Percentiles rank a stretch among this genome's conserved stretches.
phyloP scores from a whole-genome alignment of 2,888 invertebrate species.

The Megaustenia siamemsis region DNA sequence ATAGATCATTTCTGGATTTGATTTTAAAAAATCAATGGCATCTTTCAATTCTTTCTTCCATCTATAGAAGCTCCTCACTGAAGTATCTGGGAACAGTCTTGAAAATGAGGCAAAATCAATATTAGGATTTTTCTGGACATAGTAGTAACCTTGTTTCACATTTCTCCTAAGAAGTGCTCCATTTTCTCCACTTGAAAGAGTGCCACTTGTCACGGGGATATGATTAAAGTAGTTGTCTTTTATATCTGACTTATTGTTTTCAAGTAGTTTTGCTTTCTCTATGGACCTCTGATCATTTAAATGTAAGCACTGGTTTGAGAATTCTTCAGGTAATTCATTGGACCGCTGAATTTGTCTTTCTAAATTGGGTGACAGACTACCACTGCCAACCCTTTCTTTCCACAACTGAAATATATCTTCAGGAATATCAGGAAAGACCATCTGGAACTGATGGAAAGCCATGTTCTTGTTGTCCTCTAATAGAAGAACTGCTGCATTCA shows the following conservation, averaged over 20 bases:
- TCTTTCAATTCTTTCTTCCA: conserved; percentile 59
- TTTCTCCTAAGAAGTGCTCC: background rate
- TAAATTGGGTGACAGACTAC: background rate
- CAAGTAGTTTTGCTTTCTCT: background rate
- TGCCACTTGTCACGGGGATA: background rate
- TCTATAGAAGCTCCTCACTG: conserved; percentile 56
- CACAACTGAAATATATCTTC: conserved; percentile 59
- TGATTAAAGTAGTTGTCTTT: background rate
- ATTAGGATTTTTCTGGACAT: conserved; percentile 58
- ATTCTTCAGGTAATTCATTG: background rate
- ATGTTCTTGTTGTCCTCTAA: conserved; percentile 55
- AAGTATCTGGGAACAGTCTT: conserved; percentile 51
- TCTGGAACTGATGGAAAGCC: conserved; percentile 53
- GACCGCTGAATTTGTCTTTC: background rate
- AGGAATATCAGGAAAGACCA: conserved; percentile 57
- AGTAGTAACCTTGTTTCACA: conserved; percentile 55
- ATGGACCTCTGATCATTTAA: background rate
- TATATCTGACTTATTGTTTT: background rate
- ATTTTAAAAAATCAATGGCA: conserved; percentile 50
- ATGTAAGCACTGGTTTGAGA: background rate
- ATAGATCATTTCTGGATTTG: conserved; percentile 52
- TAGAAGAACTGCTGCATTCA: conserved; percentile 56
- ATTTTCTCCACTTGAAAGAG: background rate
- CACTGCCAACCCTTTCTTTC: conserved; percentile 44
- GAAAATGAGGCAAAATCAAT: conserved; percentile 57